Base-by-base conservation (phyloP, 1,140 invertebrate species). In the Rhizoglyphus robini region DNA sequence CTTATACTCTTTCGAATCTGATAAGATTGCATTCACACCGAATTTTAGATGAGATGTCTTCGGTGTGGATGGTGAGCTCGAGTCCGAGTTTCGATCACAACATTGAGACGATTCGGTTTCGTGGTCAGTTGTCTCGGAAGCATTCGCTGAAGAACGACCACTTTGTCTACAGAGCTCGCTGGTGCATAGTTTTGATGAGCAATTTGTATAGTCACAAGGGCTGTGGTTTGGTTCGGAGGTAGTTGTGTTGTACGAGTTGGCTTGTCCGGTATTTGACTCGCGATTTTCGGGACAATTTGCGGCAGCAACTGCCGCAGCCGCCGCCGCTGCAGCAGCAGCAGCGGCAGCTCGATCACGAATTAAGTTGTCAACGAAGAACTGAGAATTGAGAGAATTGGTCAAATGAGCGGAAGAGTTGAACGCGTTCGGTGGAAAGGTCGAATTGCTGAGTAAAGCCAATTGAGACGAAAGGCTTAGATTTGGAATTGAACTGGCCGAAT, bases 21-120 rank as follows among this genome's bases (percentile, higher is more conserved):
- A 60, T 32, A 68, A 54, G 25, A 68, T 68, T 20, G 68, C 61
- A 54, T 66, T 68, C 32, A 68, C 68, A 23, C 68, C 68, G 41
- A 68, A 68, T 30, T 68, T 68, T n/a, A 68, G n/a, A n/a, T 11
- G 61, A 8, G 36, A 41, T 41, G 36, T 41, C 36, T 41, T 41
- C 36, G 36, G 36, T 8, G 48, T 51, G 5, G 48, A 23, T 41
- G 58, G 20, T 34, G 20, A 34, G 8, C 20, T 34, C 25, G 58
- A 32, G 5, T 60, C 58, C 36, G 58, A 60, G 20, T 60, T 13
- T 34, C 20, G 58, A 29, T 60, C 58, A 60, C 58, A 25, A 41
- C 58, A 25, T 11, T 60, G 30, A 8, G 58, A 60, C 11, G 58
- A 60, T 32, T 60, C 58, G 25, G 58, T 60, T 30, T 60, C 58